Conservation (phyloP, 1,140 invertebrate species). For the Oryctes rhinoceros region DNA sequence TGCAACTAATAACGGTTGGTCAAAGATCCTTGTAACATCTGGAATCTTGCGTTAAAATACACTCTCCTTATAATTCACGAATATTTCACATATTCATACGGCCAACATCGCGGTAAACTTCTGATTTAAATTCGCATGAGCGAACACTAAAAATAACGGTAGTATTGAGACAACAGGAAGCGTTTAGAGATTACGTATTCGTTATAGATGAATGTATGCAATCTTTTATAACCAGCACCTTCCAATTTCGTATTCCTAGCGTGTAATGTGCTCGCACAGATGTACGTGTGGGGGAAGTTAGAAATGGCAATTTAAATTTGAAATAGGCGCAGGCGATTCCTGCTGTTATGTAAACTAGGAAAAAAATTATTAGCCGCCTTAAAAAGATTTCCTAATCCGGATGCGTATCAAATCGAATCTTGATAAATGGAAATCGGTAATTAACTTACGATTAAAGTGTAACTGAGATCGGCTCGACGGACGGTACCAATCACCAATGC, state of each 20-base stretch:
- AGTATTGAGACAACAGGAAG: not conserved
- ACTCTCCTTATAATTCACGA: not conserved
- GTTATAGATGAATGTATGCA: not conserved
- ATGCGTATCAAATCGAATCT: not conserved
- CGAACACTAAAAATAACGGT: not conserved
- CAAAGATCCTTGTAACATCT: no score
- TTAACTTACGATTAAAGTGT: no score
- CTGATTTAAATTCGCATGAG: not conserved
- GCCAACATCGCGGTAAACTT: not conserved
- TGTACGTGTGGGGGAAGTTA: not conserved
- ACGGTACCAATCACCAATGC: no score
- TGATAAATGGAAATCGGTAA: no score
- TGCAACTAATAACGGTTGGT: no score
- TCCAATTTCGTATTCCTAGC: not conserved
- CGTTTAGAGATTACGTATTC: not conserved
- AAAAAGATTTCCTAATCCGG: constrained; percentile 13
- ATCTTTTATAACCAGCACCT: not conserved
- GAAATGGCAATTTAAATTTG: not conserved
- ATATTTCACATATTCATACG: not conserved
- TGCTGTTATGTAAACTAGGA: not conserved
- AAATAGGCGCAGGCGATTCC: not conserved
- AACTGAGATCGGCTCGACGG: no score
- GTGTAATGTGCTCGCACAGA: not conserved
- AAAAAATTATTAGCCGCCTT: not conserved
- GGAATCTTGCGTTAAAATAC: no score